Percentiles rank a stretch among this genome's conserved stretches.
These are phyloP conservation scores for Drosophila ficusphila DNA, from an alignment of 1,140 invertebrate genomes.

Conservation along the genomic window DNA sequence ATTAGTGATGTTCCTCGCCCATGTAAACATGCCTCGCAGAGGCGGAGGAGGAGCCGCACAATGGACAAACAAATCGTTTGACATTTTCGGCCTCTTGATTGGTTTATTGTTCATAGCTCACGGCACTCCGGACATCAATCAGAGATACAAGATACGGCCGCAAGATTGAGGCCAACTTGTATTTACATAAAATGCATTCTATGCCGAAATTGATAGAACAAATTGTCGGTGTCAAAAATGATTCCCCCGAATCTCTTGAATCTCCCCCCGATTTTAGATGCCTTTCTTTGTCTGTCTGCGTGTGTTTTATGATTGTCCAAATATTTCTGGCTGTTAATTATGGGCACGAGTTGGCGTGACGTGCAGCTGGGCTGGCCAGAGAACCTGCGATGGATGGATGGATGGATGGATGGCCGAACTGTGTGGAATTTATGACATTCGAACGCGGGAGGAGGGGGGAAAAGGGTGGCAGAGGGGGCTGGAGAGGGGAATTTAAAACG, in stretches of 20 bases:
- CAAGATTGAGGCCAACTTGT: conserved; percentile 75
- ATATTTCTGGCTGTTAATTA: conserved; percentile 78
- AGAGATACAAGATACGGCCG: conserved; percentile 43
- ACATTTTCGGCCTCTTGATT: conserved; percentile 66
- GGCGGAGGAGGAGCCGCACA: conserved; percentile 4
- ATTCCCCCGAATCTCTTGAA: conserved; percentile 10
- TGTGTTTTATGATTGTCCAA: conserved; percentile 70
- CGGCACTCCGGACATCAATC: conserved; percentile 63
- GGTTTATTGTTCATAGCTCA: conserved; percentile 69
- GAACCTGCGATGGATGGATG: neutral
- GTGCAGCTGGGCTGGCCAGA: conserved; percentile 6
- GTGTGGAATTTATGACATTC: conserved; percentile 40
- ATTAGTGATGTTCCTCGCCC: conserved; percentile 33
- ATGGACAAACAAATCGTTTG: conserved; percentile 73
- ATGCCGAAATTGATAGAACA: conserved; percentile 68
- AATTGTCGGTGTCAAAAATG: conserved; percentile 75
- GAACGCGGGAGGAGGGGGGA: neutral
- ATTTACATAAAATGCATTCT: conserved; percentile 77
- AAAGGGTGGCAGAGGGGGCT: neutral
- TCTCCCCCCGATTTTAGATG: too few relatives aligned
- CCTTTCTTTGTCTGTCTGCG: conserved; percentile 8
- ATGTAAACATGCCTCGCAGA: conserved; percentile 15
- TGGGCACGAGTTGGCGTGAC: conserved; percentile 75
- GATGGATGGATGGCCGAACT: conserved; percentile 2
- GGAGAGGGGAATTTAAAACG: conserved; percentile 59